Evolutionary conservation across 1,140 invertebrate species (phyloP).

Genomic region (Zaprionus camerounensis): DNA sequence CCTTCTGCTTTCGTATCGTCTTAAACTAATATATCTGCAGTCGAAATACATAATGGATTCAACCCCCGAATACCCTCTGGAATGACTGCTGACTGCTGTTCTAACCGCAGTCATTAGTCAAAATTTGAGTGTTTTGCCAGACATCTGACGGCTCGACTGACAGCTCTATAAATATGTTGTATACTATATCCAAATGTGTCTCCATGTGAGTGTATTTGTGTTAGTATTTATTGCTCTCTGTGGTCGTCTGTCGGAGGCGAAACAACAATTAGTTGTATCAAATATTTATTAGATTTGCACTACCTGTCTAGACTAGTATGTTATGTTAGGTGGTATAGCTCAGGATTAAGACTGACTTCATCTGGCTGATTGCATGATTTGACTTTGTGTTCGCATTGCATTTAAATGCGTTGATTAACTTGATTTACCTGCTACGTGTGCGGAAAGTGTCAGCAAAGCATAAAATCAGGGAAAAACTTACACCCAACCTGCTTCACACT

Average conservation of each 20-base stretch:
- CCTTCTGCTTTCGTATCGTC: neutral
- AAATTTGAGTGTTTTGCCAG: conserved; percentile 19
- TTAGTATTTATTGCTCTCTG: conserved; percentile 14
- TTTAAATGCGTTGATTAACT: conserved; percentile 72
- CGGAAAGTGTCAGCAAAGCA: neutral
- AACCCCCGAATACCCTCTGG: neutral
- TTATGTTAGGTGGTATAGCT: neutral
- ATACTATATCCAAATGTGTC: neutral
- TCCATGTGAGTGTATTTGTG: neutral
- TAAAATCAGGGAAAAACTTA: neutral
- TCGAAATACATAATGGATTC: conserved; percentile 9
- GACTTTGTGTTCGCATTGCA: conserved; percentile 30
- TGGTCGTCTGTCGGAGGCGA: neutral
- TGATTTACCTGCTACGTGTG: conserved; percentile 34
- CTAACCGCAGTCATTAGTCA: conserved; percentile 24
- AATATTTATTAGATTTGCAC: conserved; percentile 52
- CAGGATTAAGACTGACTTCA: neutral
- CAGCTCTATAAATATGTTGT: conserved; percentile 13
- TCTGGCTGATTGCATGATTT: conserved; percentile 28
- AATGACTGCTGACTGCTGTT: neutral
- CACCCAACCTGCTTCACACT: neutral
- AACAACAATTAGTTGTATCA: conserved; percentile 54
- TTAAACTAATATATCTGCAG: neutral
- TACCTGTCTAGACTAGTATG: conserved; percentile 27
- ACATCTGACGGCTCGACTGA: conserved; percentile 10